These are phyloP conservation scores for Hemibagrus guttatus DNA, from an alignment of 2,797 vertebrate genomes.

Conservation along the genomic window DNA sequence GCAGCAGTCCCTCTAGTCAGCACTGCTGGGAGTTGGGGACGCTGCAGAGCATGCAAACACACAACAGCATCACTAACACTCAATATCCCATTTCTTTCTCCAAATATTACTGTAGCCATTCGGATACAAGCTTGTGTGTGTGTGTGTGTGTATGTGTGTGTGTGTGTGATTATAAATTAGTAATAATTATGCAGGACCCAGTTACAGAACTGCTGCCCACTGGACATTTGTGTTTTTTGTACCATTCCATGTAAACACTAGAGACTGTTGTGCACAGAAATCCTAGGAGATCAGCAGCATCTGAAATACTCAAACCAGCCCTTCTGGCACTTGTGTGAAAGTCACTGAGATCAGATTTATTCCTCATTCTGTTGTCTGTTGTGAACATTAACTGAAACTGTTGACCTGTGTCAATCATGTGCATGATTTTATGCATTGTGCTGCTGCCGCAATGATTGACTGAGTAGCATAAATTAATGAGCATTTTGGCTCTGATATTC, in stretches of 20 bases:
- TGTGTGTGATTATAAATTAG: not conserved
- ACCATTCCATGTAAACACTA: not conserved
- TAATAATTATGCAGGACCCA: not conserved
- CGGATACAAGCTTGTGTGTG: not conserved
- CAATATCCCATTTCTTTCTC: slow-evolving; percentile 9
- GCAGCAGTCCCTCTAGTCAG: slow-evolving; percentile 43
- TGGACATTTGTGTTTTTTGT: not conserved
- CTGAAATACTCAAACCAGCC: not conserved
- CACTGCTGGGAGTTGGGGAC: slow-evolving; percentile 49
- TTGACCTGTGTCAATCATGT: not conserved
- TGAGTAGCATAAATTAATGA: not conserved
- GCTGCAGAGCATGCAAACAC: slow-evolving; percentile 51
- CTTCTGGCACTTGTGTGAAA: not conserved
- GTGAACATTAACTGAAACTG: not conserved
- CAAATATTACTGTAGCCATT: slow-evolving; percentile 21
- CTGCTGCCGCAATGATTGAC: not conserved
- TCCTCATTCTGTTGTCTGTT: not conserved
- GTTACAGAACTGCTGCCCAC: not conserved
- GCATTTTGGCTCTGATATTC: not conserved
- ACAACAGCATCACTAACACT: slow-evolving; percentile 25
- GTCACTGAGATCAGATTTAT: not conserved
- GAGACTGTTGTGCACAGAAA: not conserved
- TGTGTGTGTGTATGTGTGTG: not conserved
- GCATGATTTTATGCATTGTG: not conserved
- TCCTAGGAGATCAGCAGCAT: not conserved